Conservation (phyloP, 2,888 invertebrate genomes). For the Tuta absoluta region DNA sequence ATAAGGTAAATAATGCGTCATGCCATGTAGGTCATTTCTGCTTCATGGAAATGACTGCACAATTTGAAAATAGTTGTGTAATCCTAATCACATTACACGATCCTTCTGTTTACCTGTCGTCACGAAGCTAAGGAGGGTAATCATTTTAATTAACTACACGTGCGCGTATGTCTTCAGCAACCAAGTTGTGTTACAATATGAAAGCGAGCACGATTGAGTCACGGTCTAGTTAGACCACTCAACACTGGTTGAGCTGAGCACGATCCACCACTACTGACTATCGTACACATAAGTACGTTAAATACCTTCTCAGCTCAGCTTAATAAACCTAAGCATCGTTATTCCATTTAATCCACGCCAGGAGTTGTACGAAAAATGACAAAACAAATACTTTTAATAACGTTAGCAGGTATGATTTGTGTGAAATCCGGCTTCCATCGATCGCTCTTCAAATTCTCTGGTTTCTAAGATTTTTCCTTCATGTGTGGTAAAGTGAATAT, state of each 20-base stretch:
- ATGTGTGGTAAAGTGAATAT: no score
- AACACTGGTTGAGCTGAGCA: slow-evolving; percentile 62
- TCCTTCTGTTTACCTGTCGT: neutral
- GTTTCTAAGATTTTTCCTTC: no score
- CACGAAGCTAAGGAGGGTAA: neutral
- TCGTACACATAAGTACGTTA: slow-evolving; percentile 33
- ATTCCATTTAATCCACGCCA: neutral
- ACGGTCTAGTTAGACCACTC: slow-evolving; percentile 71
- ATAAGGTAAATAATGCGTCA: neutral
- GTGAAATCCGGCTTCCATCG: no score
- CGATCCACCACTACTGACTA: slow-evolving; percentile 55
- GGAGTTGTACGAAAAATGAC: no score
- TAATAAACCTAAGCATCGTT: neutral
- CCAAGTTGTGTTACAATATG: slow-evolving; percentile 49
- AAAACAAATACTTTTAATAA: no score
- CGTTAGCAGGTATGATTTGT: neutral
- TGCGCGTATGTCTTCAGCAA: slow-evolving; percentile 16
- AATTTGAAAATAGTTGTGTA: neutral
- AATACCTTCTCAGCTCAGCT: neutral
- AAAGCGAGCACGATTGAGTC: slow-evolving; percentile 70
- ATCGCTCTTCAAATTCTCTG: no score
- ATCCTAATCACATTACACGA: neutral
- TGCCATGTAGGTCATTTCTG: neutral
- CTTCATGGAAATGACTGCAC: neutral
- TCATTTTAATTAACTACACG: slow-evolving; percentile 7